These are phyloP conservation scores for Leucopsar rothschildi DNA, from an alignment of 2,113 vertebrate genomes.

Conservation along the genomic window DNA sequence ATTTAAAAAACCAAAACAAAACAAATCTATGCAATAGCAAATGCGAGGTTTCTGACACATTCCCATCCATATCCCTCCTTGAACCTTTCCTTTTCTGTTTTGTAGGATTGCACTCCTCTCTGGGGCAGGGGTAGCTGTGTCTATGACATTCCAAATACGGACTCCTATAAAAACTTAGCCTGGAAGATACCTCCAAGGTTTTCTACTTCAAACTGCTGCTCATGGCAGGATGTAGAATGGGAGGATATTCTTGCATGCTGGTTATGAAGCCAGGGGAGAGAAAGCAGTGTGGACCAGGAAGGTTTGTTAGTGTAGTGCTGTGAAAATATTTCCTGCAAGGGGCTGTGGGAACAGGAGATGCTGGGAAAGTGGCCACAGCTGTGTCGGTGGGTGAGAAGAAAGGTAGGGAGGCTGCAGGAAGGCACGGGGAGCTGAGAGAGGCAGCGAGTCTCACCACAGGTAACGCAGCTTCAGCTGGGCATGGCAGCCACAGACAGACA, in stretches of 20 bases:
- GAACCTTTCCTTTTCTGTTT: not conserved
- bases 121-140: not conserved
- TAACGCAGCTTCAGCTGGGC: not conserved
- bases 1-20: not conserved
- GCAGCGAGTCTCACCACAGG: not conserved
- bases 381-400: not conserved
- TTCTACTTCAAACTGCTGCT: not conserved
- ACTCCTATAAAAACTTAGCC: not conserved
- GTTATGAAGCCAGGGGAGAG: not conserved
- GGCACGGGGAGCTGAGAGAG: not conserved
- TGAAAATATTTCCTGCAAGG: not conserved
- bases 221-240: not conserved
- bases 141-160: not conserved
- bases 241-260: not conserved
- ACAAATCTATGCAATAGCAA: not conserved
- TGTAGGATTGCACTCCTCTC: not conserved
- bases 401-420: not conserved
- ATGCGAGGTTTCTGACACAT: not conserved
- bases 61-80: fast-evolving
- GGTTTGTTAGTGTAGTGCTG: not conserved
- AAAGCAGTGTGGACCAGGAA: not conserved
- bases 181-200: not conserved
- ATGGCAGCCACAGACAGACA: not conserved
- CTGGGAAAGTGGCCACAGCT: not conserved
- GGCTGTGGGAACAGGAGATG: not conserved